Conservation (phyloP, 2,797 vertebrate species). For the Syngnathus rostellatus region DNA sequence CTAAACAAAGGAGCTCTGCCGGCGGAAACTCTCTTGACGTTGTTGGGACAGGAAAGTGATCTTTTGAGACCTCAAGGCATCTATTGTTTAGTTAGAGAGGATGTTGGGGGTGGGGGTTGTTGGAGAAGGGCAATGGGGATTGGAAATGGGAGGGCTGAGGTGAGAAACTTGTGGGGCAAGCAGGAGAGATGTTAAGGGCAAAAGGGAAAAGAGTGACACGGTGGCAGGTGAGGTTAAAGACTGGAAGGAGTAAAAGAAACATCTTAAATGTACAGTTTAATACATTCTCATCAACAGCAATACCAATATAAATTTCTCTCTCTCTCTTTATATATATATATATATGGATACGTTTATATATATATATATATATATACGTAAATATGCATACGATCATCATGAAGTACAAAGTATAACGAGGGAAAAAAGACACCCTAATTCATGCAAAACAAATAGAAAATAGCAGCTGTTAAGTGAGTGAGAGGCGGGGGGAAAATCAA, state of each 20-base stretch:
- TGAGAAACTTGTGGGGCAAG: slow-evolving; percentile 16
- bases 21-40: slow-evolving; percentile 61
- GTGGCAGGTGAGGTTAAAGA: neutral
- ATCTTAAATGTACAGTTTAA: too few species aligned
- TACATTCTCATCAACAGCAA: too few species aligned
- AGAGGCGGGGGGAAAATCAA: slow-evolving; percentile 53
- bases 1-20: slow-evolving; percentile 76
- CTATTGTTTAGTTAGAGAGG: slow-evolving; percentile 54
- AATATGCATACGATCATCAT: too few species aligned
- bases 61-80: slow-evolving; percentile 51
- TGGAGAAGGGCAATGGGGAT: slow-evolving; percentile 22
- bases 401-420: too few species aligned
- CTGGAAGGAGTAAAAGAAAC: too few species aligned
- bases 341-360: too few species aligned
- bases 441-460: slow-evolving; percentile 39
- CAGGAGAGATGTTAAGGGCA: slow-evolving; percentile 10
- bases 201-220: neutral
- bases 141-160: slow-evolving; percentile 16
- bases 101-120: slow-evolving; percentile 12
- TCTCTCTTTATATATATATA: too few species aligned
- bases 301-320: too few species aligned
- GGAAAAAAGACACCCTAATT: slow-evolving; percentile 17
- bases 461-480: slow-evolving; percentile 65
- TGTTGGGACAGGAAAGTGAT: slow-evolving; percentile 48
- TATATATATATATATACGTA: too few species aligned